Percentiles rank a stretch among this genome's conserved stretches.
These are phyloP conservation scores for Chromobotia macracanthus DNA, from an alignment of 2,797 vertebrate genomes.

Conservation along the genomic window DNA sequence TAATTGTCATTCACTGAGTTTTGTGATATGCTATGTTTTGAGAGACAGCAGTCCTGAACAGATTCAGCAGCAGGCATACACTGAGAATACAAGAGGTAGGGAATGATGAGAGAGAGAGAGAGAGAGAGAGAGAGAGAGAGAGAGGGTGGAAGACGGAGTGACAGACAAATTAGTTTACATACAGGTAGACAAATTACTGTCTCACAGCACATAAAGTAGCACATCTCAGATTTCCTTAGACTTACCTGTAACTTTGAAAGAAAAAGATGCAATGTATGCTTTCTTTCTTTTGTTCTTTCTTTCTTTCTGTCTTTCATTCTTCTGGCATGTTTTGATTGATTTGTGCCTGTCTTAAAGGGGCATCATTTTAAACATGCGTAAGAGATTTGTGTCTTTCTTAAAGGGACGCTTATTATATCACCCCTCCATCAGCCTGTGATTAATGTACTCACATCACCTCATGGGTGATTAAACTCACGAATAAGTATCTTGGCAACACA, in stretches of 20 bases:
- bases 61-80: slow-evolving; percentile 56
- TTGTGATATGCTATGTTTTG: slow-evolving; percentile 71
- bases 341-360: slow-evolving; percentile 35
- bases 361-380: slow-evolving; percentile 33
- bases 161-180: slow-evolving; percentile 34
- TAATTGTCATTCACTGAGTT: slow-evolving; percentile 76
- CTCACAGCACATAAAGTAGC: slow-evolving; percentile 2
- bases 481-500: slow-evolving; percentile 47
- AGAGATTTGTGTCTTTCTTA: slow-evolving; percentile 38
- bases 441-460: slow-evolving; percentile 73
- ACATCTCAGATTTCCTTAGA: slow-evolving; percentile 65
- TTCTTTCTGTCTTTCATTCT: background rate
- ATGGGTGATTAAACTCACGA: slow-evolving; percentile 66
- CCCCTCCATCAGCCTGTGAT: slow-evolving; percentile 67
- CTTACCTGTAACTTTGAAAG: slow-evolving; percentile 66
- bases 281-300: slow-evolving; percentile 11
- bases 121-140: slow-evolving; percentile 3
- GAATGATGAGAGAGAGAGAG: slow-evolving; percentile 50
- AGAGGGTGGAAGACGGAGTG: slow-evolving; percentile 28
- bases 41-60: slow-evolving; percentile 71
- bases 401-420: slow-evolving; percentile 37
- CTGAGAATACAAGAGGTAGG: slow-evolving; percentile 45
- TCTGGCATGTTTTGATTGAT: slow-evolving; percentile 39
- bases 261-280: slow-evolving; percentile 71
- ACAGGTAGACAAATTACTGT: slow-evolving; percentile 8